A percentile compares a stretch with the other conserved stretches of the same genome.
These are phyloP conservation scores for Hipposideros armiger DNA, from an alignment of 2,113 vertebrate genomes.

Conservation along the genomic window DNA sequence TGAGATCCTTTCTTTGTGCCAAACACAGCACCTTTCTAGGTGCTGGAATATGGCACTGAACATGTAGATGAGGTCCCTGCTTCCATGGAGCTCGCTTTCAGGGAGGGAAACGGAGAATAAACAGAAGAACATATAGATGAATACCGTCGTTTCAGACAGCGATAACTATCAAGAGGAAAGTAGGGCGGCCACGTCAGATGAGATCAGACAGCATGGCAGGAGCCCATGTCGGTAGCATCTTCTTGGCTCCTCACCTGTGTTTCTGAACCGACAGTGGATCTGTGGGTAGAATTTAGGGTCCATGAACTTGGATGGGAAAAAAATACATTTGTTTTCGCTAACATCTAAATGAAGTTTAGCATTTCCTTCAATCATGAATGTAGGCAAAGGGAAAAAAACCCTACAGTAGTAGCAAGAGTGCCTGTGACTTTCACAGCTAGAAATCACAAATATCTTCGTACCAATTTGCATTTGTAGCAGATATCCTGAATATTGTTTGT, in stretches of 20 bases:
- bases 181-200: not conserved
- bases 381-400: not conserved
- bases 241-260: not conserved
- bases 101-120: not conserved
- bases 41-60: not conserved
- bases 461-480: not conserved
- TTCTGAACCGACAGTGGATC: not conserved
- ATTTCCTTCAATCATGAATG: not conserved
- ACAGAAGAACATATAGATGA: not conserved
- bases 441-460: not conserved
- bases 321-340: not conserved
- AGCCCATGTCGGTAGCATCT: not conserved
- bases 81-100: not conserved
- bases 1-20: not conserved
- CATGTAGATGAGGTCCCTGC: not conserved
- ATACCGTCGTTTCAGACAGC: not conserved
- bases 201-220: not conserved
- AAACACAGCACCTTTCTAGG: not conserved
- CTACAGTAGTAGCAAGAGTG: not conserved
- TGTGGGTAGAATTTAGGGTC: too few species aligned
- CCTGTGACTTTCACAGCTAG: not conserved
- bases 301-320: not conserved
- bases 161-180: too few species aligned
- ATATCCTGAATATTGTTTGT: not conserved
- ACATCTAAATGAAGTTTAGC: conserved; percentile 15